Evolutionary conservation across 2,113 vertebrate species (phyloP).

Genomic region (Nansenia antarctica): DNA sequence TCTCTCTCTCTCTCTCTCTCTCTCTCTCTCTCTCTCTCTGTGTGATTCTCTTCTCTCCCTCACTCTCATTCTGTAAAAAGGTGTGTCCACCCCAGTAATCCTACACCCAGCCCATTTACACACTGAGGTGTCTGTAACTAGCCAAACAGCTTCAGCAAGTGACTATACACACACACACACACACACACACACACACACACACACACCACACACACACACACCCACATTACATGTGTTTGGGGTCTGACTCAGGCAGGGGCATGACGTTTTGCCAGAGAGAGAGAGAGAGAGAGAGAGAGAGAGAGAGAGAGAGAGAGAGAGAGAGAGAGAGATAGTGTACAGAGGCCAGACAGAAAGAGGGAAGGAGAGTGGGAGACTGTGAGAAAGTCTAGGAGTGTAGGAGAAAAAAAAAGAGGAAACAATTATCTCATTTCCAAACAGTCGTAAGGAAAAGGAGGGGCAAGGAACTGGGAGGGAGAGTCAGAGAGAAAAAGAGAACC

Average conservation of each 20-base stretch:
- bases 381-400: neutral
- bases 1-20: constrained; percentile 1
- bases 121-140: constrained; percentile 77
- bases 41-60: constrained; percentile 36
- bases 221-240: constrained; percentile 44
- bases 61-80: constrained; percentile 52
- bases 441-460: constrained; percentile 4
- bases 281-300: constrained; percentile 13
- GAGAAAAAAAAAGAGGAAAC: constrained; percentile 14
- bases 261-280: constrained; percentile 3
- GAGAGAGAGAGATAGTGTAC: neutral
- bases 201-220: constrained; percentile 49
- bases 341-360: too few species aligned
- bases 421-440: constrained; percentile 11
- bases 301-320: neutral
- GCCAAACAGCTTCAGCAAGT: constrained; percentile 85
- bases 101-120: constrained; percentile 84
- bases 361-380: neutral
- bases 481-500: constrained; percentile 42
- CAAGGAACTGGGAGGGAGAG: neutral
- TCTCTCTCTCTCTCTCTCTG: constrained; percentile 57
- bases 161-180: constrained; percentile 42
- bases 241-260: constrained; percentile 39
- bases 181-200: constrained; percentile 51
- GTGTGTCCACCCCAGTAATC: constrained; percentile 90